Conservation (phyloP, 2,113 vertebrate genomes). For the Aspidoscelis tigris region DNA sequence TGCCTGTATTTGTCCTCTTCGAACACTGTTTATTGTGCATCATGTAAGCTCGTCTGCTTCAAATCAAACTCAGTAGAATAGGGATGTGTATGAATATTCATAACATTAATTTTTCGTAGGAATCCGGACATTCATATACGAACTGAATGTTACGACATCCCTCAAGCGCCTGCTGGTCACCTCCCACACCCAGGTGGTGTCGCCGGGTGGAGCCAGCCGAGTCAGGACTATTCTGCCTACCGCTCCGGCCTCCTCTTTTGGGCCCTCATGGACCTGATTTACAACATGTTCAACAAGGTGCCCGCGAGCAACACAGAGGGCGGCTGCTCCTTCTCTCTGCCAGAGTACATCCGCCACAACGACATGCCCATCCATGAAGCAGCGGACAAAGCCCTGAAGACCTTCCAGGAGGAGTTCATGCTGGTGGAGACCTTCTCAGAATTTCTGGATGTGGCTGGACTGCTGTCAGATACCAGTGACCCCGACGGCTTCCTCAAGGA, state of each 20-base stretch:
- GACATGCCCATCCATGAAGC: constrained; percentile 99
- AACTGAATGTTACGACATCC: neutral
- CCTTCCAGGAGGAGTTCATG: constrained; percentile 99
- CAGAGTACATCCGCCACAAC: constrained; percentile 95
- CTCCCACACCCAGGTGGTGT: constrained; percentile 86
- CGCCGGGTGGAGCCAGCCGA: constrained; percentile 90
- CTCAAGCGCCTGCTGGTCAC: constrained; percentile 88
- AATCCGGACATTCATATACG: too few relatives aligned
- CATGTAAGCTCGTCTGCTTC: too few relatives aligned
- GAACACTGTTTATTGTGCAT: too few relatives aligned
- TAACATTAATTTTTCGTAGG: too few relatives aligned
- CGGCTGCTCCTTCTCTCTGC: constrained; percentile 98
- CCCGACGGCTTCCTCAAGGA: constrained; percentile 95
- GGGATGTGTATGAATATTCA: too few relatives aligned
- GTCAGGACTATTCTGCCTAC: constrained; percentile 92
- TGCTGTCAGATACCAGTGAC: constrained; percentile 90
- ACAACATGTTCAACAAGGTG: constrained; percentile 98
- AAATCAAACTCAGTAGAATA: too few relatives aligned
- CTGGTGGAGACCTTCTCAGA: constrained; percentile 94
- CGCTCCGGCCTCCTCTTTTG: constrained; percentile 97
- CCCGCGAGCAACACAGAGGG: constrained; percentile 98
- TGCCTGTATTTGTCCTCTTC: too few relatives aligned
- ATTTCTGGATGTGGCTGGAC: constrained; percentile 93
- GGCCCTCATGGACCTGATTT: constrained; percentile 96
- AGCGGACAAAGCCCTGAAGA: constrained; percentile 91